Percentiles rank a stretch among this genome's conserved stretches.
Evolutionary conservation across 2,888 invertebrate genomes (phyloP).

Genomic region (Caradrina kadenii): DNA sequence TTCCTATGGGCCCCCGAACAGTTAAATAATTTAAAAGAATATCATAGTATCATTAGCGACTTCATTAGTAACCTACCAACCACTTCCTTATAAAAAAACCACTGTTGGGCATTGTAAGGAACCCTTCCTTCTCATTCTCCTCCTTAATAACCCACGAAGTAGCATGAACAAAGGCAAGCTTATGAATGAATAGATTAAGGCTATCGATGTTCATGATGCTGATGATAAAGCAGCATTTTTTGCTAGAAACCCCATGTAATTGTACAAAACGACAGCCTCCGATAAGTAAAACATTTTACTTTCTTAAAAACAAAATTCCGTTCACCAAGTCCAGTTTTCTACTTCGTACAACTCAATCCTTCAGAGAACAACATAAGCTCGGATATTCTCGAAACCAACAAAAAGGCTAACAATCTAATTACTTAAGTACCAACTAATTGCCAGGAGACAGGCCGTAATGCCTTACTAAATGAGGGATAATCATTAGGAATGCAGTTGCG

Average conservation of each 20-base stretch:
- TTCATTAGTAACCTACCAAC: constrained; percentile 10
- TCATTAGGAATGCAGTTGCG: constrained; percentile 72
- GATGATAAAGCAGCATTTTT: not conserved
- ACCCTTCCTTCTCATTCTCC: too few relatives aligned
- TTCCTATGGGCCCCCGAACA: not conserved
- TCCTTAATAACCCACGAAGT: not conserved
- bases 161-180: too few relatives aligned
- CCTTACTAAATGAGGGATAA: constrained; percentile 68
- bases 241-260: not conserved
- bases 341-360: constrained; percentile 14
- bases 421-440: constrained; percentile 52
- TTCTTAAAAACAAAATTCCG: constrained; percentile 5
- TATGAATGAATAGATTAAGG: not conserved
- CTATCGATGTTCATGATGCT: not conserved
- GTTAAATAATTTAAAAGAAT: not conserved
- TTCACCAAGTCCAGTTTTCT: not conserved
- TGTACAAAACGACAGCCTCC: not conserved
- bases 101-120: not conserved
- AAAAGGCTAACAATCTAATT: constrained; percentile 50
- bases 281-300: not conserved
- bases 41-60: not conserved
- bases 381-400: constrained; percentile 25
- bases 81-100: constrained; percentile 11
- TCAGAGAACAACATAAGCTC: constrained; percentile 8
- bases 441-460: constrained; percentile 38